A percentile compares a stretch with the other conserved stretches of the same genome.
Evolutionary conservation across 2,888 invertebrate genomes (phyloP).

Genomic region (Megamerina dolium): DNA sequence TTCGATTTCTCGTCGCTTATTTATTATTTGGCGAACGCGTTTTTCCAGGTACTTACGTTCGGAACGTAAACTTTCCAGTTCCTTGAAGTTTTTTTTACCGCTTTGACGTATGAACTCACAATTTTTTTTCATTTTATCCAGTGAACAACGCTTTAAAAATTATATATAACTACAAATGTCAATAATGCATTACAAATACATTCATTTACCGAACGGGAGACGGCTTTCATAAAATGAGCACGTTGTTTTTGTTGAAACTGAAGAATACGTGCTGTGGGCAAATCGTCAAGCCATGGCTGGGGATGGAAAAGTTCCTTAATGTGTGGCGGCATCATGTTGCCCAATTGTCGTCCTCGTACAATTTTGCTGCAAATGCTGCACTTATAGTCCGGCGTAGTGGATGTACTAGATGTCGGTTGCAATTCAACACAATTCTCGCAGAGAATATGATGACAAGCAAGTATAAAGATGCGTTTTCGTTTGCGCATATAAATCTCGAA

Average conservation of each 20-base stretch:
- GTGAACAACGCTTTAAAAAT: not conserved
- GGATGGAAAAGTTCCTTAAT: slow-evolving; percentile 39
- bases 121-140: not conserved
- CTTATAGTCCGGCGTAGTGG: slow-evolving; percentile 21
- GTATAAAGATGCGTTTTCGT: slow-evolving; percentile 24
- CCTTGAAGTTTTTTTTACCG: not conserved
- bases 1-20: slow-evolving; percentile 4
- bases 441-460: slow-evolving; percentile 35
- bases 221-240: too few species aligned
- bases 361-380: slow-evolving; percentile 31
- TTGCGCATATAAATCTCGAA: slow-evolving; percentile 26
- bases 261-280: slow-evolving; percentile 20
- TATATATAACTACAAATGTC: not conserved
- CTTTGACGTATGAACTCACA: not conserved
- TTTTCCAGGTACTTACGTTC: not conserved
- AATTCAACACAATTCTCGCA: slow-evolving; percentile 32
- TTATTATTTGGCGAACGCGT: not conserved
- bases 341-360: slow-evolving; percentile 29
- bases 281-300: slow-evolving; percentile 27
- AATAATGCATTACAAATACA: not conserved
- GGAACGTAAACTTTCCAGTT: not conserved
- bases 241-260: slow-evolving; percentile 31
- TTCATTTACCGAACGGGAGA: too few species aligned
- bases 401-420: slow-evolving; percentile 18
- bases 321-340: slow-evolving; percentile 32